A percentile compares a stretch with the other conserved stretches of the same genome.
Conservation (phyloP, 2,888 invertebrate genomes). For the Cinara cedri region DNA sequence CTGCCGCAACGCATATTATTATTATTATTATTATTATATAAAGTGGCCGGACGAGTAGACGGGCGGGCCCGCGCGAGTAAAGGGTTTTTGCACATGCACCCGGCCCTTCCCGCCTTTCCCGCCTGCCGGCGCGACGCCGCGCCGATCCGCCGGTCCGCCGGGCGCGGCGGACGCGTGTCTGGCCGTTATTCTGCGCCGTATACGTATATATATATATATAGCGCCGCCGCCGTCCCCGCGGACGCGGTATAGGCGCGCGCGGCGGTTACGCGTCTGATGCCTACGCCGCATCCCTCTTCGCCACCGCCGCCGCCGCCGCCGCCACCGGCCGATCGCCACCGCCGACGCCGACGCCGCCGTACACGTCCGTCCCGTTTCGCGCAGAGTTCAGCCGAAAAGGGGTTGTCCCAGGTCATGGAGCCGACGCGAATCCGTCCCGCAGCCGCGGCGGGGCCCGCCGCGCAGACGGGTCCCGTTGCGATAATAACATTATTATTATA, state of each 20-base stretch:
- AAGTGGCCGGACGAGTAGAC: constrained; percentile 11
- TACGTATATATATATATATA: no score
- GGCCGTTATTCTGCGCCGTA: constrained; percentile 35
- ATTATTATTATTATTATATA: constrained; percentile 13
- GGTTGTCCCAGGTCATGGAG: constrained; percentile 53
- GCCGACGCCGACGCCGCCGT: not conserved
- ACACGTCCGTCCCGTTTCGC: not conserved
- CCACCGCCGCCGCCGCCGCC: not conserved
- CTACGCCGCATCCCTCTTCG: not conserved
- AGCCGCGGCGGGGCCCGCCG: constrained; percentile 9
- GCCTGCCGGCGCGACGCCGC: no score
- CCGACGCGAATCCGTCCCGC: constrained; percentile 23
- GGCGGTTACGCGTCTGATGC: constrained; percentile 23
- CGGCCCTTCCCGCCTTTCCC: not conserved
- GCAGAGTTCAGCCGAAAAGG: constrained; percentile 22
- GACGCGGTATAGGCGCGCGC: not conserved
- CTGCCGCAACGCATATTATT: not conserved
- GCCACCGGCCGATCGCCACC: not conserved
- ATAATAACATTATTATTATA: constrained; percentile 21
- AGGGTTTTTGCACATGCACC: constrained; percentile 26
- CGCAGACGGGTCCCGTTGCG: constrained; percentile 12
- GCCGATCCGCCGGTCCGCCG: not conserved
- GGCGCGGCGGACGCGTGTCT: constrained; percentile 20
- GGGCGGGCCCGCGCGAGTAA: not conserved
- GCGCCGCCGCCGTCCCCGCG: not conserved